Conservation (phyloP, 92 coral and sea anemone genomes). For the Isaurus tuberculatus region DNA sequence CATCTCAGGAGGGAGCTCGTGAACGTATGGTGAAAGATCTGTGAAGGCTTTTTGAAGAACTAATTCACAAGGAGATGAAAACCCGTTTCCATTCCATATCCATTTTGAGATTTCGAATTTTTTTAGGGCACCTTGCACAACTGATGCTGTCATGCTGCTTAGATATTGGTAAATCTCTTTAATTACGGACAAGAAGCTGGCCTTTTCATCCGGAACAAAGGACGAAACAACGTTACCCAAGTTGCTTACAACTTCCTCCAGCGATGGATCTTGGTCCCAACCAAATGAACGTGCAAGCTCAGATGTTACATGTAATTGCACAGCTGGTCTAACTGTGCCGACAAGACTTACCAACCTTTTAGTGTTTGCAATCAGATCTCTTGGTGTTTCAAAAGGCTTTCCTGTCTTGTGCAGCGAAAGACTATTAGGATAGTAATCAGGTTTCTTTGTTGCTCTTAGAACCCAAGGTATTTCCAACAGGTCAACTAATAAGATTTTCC, state of each 20-base stretch:
- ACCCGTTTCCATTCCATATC: slow-evolving; percentile 89
- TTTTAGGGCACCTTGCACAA: slow-evolving; percentile 21
- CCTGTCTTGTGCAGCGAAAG: slow-evolving; percentile 29
- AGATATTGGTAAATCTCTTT: slow-evolving; percentile 65
- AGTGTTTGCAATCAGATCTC: slow-evolving; percentile 44
- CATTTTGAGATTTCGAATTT: slow-evolving; percentile 41
- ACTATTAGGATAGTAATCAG: slow-evolving; percentile 51
- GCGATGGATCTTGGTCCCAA: slow-evolving; percentile 59
- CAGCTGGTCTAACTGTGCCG: slow-evolving; percentile 63
- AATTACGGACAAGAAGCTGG: slow-evolving; percentile 51
- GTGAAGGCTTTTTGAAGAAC: slow-evolving; percentile 54
- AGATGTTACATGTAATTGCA: slow-evolving; percentile 15
- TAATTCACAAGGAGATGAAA: slow-evolving; percentile 62
- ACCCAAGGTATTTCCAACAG: slow-evolving; percentile 66
- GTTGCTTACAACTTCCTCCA: slow-evolving; percentile 57
- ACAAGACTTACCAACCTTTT: slow-evolving; percentile 47
- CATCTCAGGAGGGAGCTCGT: slow-evolving; percentile 66
- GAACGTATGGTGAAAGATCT: slow-evolving; percentile 72
- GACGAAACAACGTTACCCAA: slow-evolving; percentile 52
- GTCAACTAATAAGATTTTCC: slow-evolving; percentile 13
- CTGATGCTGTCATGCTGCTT: background rate
- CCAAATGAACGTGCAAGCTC: slow-evolving; percentile 57
- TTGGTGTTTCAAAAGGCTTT: slow-evolving; percentile 58
- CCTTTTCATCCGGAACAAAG: slow-evolving; percentile 64
- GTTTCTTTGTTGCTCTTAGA: slow-evolving; percentile 40